Conservation (phyloP, 2,113 vertebrate species). For the Dasypus novemcinctus region DNA sequence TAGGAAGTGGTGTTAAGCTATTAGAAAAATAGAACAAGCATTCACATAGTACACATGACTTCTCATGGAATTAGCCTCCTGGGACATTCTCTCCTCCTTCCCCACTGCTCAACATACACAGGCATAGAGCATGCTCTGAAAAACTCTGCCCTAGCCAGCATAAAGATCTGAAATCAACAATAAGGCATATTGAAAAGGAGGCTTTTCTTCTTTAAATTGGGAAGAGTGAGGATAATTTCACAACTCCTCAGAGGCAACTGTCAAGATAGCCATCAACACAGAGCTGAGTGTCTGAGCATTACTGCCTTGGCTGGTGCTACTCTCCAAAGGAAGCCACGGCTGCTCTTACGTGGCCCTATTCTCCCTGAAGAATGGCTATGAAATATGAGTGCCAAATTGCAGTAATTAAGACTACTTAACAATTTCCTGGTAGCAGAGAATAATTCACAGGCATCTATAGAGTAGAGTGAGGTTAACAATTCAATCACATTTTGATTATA, state of each 20-base stretch:
- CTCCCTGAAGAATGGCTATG: not conserved
- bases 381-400: conserved; percentile 40
- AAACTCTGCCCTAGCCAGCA: not conserved
- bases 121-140: not conserved
- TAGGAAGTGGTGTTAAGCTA: not conserved
- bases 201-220: conserved; percentile 6
- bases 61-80: not conserved
- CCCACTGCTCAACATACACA: not conserved
- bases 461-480: conserved; percentile 25
- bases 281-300: not conserved
- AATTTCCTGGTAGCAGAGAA: conserved; percentile 22
- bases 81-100: not conserved
- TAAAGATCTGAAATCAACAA: not conserved
- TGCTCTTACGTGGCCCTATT: not conserved
- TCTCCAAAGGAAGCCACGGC: not conserved
- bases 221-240: not conserved
- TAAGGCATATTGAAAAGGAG: not conserved
- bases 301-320: not conserved
- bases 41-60: not conserved
- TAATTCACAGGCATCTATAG: conserved; percentile 20
- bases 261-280: not conserved
- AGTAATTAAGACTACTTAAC: conserved; percentile 34
- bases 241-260: not conserved
- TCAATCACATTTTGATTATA: conserved; percentile 39
- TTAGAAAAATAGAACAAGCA: not conserved